Conservation (phyloP, 2,113 vertebrate genomes). For the Sterrhoptilus dennistouni region DNA sequence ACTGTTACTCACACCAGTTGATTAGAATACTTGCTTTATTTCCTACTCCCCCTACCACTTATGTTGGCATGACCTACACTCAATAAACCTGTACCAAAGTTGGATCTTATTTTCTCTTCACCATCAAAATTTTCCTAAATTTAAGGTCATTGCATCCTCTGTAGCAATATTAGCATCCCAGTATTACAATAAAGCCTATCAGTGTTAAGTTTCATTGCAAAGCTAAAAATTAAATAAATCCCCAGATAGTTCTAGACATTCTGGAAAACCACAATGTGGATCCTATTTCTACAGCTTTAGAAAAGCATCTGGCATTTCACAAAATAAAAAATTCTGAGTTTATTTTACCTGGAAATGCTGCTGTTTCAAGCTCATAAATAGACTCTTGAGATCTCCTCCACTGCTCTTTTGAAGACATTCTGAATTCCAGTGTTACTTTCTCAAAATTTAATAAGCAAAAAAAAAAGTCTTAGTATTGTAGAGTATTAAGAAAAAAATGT, state of each 20-base stretch:
- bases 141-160: neutral
- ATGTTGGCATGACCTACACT: neutral
- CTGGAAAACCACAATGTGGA: neutral
- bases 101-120: neutral
- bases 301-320: neutral
- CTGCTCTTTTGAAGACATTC: neutral
- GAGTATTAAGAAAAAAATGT: neutral
- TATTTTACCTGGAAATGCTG: neutral
- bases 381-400: neutral
- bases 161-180: neutral
- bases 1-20: neutral
- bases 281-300: neutral
- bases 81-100: neutral
- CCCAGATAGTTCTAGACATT: neutral
- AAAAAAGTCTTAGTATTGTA: neutral
- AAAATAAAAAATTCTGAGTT: neutral
- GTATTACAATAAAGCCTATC: neutral
- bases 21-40: neutral
- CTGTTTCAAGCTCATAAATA: neutral
- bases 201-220: neutral
- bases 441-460: neutral
- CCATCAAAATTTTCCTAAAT: neutral
- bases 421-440: neutral
- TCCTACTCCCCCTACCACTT: fast-evolving
- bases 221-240: neutral